Evolutionary conservation across 1,140 invertebrate genomes (phyloP).

Genomic region (Drosophila kurseongensis): DNA sequence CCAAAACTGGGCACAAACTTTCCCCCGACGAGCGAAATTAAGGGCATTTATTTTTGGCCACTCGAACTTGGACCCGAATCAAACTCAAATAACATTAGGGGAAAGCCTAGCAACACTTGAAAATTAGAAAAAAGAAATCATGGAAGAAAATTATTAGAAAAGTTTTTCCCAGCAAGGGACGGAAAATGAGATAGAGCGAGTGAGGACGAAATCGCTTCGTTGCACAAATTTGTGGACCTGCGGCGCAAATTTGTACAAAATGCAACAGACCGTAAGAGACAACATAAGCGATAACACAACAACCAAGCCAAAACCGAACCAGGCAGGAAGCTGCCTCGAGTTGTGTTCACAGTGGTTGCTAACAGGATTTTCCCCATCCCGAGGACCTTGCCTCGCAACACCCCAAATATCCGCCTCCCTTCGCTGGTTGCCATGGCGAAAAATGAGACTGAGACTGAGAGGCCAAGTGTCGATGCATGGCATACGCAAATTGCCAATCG

Average conservation of each 20-base stretch:
- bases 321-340: conserved; percentile 50
- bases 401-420: conserved; percentile 8
- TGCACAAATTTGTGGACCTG: conserved; percentile 63
- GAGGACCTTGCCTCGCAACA: conserved; percentile 2
- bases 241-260: conserved; percentile 68
- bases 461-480: conserved; percentile 67
- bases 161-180: conserved; percentile 26
- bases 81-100: conserved; percentile 52
- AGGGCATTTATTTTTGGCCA: conserved; percentile 68
- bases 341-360: conserved; percentile 72
- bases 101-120: conserved; percentile 53
- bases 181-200: neutral
- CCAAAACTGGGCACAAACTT: conserved; percentile 49
- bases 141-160: conserved; percentile 55
- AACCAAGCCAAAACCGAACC: conserved; percentile 45
- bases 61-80: conserved; percentile 49
- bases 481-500: conserved; percentile 64
- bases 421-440: conserved; percentile 41
- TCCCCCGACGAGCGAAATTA: conserved; percentile 57
- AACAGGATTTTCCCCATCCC: conserved; percentile 57
- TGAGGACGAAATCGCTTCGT: conserved; percentile 31
- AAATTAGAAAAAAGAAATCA: conserved; percentile 44
- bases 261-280: conserved; percentile 84
- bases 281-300: conserved; percentile 82
- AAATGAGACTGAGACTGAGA: conserved; percentile 14